A percentile compares a stretch with the other conserved stretches of the same genome.
Evolutionary conservation across 2,113 vertebrate genomes (phyloP).

Genomic region (sheep (Ovis aries)): DNA sequence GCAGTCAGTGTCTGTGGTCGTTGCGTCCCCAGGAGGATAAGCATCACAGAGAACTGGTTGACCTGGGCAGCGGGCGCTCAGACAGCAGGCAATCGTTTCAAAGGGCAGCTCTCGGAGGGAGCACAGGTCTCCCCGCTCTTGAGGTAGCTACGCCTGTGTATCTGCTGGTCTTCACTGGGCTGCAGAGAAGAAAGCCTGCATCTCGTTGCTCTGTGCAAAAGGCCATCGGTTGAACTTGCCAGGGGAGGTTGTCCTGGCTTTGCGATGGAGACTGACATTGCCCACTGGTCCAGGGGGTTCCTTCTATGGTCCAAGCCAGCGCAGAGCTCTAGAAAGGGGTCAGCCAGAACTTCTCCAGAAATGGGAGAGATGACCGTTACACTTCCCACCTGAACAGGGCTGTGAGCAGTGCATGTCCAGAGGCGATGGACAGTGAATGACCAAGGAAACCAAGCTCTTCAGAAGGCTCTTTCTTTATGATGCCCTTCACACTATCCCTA

Average conservation of each 20-base stretch:
- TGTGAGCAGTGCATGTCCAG: rapidly evolving
- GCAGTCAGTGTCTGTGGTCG: rapidly evolving
- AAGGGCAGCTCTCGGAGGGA: not conserved
- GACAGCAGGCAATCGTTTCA: rapidly evolving
- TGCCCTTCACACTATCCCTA: no score
- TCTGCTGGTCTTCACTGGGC: not conserved
- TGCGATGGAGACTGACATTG: rapidly evolving
- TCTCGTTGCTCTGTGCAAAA: not conserved
- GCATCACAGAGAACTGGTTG: rapidly evolving
- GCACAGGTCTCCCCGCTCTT: rapidly evolving
- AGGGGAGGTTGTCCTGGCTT: not conserved
- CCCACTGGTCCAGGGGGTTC: rapidly evolving
- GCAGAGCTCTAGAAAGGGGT: not conserved
- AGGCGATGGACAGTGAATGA: rapidly evolving
- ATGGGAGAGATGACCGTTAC: rapidly evolving
- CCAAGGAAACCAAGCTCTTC: rapidly evolving
- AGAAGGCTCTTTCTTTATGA: not conserved
- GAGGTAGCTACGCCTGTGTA: rapidly evolving
- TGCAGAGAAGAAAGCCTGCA: not conserved
- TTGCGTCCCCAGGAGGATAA: rapidly evolving
- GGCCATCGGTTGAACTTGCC: not conserved
- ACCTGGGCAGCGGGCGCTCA: rapidly evolving
- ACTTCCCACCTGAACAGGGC: rapidly evolving
- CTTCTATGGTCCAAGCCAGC: not conserved
- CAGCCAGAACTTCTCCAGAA: not conserved